Percentiles rank a stretch among this genome's conserved stretches.
Conservation (phyloP, 2,113 vertebrate species). For the Corythornis cristatus region DNA sequence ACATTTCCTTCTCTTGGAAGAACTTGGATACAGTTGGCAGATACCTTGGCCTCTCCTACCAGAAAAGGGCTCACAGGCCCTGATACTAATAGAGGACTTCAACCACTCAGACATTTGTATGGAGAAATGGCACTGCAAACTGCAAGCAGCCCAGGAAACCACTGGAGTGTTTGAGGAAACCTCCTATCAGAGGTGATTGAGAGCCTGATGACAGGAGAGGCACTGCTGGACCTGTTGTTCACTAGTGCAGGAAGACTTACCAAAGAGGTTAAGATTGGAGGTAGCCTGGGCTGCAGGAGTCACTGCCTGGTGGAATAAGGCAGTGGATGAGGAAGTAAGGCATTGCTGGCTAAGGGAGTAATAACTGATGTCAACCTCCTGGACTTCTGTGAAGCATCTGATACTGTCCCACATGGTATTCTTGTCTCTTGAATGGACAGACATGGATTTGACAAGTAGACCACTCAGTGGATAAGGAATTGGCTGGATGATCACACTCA, state of each 20-base stretch:
- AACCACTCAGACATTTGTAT: background rate
- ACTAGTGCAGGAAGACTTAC: background rate
- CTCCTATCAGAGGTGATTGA: background rate
- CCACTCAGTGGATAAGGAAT: background rate
- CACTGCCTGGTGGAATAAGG: background rate
- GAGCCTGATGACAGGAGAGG: background rate
- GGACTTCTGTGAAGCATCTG: background rate
- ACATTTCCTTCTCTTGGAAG: background rate
- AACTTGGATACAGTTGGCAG: background rate
- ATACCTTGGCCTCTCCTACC: background rate
- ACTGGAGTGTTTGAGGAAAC: background rate
- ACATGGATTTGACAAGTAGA: background rate
- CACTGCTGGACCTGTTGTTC: background rate
- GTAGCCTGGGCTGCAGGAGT: background rate
- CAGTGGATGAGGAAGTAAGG: background rate
- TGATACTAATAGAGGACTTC: background rate
- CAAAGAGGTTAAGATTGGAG: background rate
- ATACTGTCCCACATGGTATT: background rate
- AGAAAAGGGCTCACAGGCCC: background rate
- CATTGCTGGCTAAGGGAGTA: background rate
- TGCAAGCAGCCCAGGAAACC: background rate
- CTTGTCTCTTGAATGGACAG: background rate
- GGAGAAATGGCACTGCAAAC: background rate
- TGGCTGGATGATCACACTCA: background rate
- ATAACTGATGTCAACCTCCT: background rate